Evolutionary conservation across 2,113 vertebrate species (phyloP), one percentile per base, ranked within the genome.

Genomic region (Felis chaus): DNA sequence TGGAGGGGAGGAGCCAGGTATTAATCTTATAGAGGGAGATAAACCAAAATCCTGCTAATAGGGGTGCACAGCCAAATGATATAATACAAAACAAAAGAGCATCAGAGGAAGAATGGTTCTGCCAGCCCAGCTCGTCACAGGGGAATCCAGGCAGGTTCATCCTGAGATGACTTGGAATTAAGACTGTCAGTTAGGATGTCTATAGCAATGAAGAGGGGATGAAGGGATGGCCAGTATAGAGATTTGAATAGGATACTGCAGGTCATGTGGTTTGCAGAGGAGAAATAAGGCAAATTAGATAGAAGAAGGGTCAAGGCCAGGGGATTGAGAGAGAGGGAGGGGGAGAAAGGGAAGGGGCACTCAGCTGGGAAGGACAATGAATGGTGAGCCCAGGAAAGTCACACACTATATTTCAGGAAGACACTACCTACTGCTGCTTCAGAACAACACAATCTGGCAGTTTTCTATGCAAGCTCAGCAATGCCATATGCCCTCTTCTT

Each of bases 401-500:
- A 25, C 14, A 29, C 1, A 18, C 69, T 7, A 2, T 29, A 45
- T 45, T 80, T 73, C 11, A 81, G 89, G 36, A 80, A 89, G 89
- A 73, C 16, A n/a, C 79, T 1, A 8, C 39, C 41, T 48, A 39
- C 63, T 36, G 63, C 41, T 23, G 89, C 86, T 85, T 93, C 76
- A 53, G 76, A 74, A 71, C 80, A 91, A 29, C 41, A 48, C 41
- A 33, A 41, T 63, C 63, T 92, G 80, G 79, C 78, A 45, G 85
- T 31, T 36, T 65, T 66, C 68, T 7, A 0, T 2, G 66, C 69
- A n/a, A 79, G 87, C 84, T 82, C 93, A 80, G 88, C n/a, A 55
- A 78, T 13, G 81, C 93, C 91, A 86, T 71, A 84, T 82, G 96
- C 93, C 86, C 81, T 66, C 68, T 16, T 69, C 84, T 45, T n/a